Base-by-base conservation (phyloP, 2,888 invertebrate genomes). In the Yponomeuta malinellus region DNA sequence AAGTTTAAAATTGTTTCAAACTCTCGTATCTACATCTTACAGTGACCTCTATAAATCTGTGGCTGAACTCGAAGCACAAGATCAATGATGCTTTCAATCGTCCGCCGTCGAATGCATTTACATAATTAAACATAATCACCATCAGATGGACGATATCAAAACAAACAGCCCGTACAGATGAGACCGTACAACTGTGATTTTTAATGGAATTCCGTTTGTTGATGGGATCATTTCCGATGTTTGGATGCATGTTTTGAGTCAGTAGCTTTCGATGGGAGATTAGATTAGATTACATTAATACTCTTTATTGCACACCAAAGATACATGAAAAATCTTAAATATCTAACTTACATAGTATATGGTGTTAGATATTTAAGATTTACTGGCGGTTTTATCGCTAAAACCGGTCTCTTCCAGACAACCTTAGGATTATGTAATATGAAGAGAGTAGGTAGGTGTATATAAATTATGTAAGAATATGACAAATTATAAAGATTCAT, bases 71-170 rank as follows among this genome's bases (percentile, higher is more conserved):
- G 4, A 43, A 43, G 43, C 6, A 8, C 43, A 43, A 43, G 68
- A 68, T 48, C 48, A 68, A 68, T 48, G 68, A 31, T 68, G 68
- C 52, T 48, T 48, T 68, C 48, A 68, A 68, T 68, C 15, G 43
- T 43, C 48, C 10, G 48, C n/a, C 68, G 43, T 68, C 23, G 48
- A 48, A 23, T 23, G 68, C 68, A 68, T 68, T 68, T 48, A 68
- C 68, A 68, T 68, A 68, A 68, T 68, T 68, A 68, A 68, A 29
- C 68, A n/a, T 68, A 48, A 68, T 59, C 52, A 59, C 52, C 15
- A 59, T 68, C 48, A 48, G 68, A 68, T 48, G 48, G 68, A 52
- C 15, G 23, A 31, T 29, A 48, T 68, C 29, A 68, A 68, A 68
- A 52, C 48, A 68, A 68, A 52, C 68, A 52, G 31, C 31, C 23